These are phyloP conservation scores for Ditula angustiorana DNA, from an alignment of 2,888 invertebrate species.

Conservation along the genomic window DNA sequence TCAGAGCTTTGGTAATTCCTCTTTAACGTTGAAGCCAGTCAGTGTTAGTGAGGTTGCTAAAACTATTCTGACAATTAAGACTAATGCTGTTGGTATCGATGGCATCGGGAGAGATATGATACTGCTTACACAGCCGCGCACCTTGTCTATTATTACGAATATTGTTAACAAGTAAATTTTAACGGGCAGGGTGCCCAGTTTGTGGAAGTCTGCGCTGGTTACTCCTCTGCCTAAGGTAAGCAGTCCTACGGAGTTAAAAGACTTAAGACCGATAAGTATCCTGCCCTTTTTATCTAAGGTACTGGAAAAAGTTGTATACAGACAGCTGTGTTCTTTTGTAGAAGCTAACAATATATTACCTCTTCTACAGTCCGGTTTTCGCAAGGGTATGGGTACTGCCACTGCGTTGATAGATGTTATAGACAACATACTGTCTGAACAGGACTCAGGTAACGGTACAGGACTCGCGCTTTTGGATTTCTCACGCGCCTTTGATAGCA, in stretches of 20 bases:
- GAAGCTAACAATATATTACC: not conserved
- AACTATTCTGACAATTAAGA: not conserved
- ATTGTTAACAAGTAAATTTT: too few species aligned
- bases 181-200: too few species aligned
- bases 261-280: too few species aligned
- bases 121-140: too few species aligned
- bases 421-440: not conserved
- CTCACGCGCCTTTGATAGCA: conserved; percentile 3
- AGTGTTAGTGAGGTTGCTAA: not conserved
- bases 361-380: not conserved
- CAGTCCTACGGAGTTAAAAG: too few species aligned
- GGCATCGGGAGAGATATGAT: too few species aligned
- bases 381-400: not conserved
- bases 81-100: not conserved
- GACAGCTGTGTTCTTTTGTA: not conserved
- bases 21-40: not conserved
- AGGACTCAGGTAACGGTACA: not conserved
- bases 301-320: not conserved
- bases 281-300: too few species aligned
- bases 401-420: not conserved
- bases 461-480: too few species aligned
- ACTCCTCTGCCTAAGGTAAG: too few species aligned
- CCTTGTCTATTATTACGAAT: too few species aligned
- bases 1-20: not conserved
- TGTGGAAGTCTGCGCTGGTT: too few species aligned